These are phyloP conservation scores for Altica lythri DNA, from an alignment of 2,888 invertebrate species.

Conservation along the genomic window DNA sequence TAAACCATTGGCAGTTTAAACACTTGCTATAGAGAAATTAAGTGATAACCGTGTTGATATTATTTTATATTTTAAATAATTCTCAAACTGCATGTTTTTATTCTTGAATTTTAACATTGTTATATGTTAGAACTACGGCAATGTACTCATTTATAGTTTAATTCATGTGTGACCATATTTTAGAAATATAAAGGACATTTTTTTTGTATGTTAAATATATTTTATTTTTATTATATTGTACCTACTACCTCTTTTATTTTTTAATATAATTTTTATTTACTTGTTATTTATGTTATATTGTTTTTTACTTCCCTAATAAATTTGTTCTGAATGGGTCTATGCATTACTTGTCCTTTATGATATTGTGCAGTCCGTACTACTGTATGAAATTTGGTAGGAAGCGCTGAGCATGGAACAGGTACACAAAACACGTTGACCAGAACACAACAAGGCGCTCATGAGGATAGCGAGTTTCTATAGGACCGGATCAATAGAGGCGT, in stretches of 20 bases:
- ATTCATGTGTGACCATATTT: slow-evolving; percentile 33
- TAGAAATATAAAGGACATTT: slow-evolving; percentile 40
- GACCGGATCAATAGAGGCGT: too few species aligned
- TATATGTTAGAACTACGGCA: slow-evolving; percentile 31
- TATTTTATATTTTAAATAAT: slow-evolving; percentile 37
- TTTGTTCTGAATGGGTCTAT: too few species aligned
- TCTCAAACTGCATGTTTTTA: slow-evolving; percentile 36
- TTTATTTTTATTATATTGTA: slow-evolving; percentile 35
- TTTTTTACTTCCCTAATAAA: too few species aligned
- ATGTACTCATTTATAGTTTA: slow-evolving; percentile 33
- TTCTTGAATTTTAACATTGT: slow-evolving; percentile 38
- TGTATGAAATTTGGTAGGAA: too few species aligned
- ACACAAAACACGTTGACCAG: too few species aligned
- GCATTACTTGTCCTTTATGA: too few species aligned
- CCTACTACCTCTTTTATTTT: slow-evolving; percentile 35
- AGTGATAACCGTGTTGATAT: slow-evolving; percentile 36
- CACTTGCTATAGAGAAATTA: slow-evolving; percentile 26
- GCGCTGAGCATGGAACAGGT: too few species aligned
- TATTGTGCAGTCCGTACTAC: too few species aligned
- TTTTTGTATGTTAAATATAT: slow-evolving; percentile 39
- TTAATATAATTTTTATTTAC: slow-evolving; percentile 33
- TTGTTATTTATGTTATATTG: slow-evolving; percentile 18
- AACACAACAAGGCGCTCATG: too few species aligned
- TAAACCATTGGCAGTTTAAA: slow-evolving; percentile 22
- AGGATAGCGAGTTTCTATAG: too few species aligned